These are phyloP conservation scores for Thaleichthys pacificus DNA, from an alignment of 2,797 vertebrate genomes.

Conservation along the genomic window DNA sequence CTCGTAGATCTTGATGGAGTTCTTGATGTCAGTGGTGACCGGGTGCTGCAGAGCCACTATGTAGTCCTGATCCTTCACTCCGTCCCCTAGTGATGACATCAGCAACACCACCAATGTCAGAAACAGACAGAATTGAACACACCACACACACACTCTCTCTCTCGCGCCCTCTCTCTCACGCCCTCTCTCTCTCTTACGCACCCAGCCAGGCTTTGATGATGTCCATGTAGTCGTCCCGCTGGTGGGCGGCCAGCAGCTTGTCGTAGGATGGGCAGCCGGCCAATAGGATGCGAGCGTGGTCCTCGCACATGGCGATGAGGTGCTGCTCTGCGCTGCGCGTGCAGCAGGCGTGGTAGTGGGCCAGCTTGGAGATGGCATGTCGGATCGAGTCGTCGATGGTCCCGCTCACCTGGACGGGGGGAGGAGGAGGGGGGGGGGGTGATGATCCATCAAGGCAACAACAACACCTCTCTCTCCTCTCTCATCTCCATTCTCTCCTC, in stretches of 20 bases:
- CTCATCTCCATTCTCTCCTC: too few species aligned
- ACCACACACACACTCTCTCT: too few species aligned
- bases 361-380: conserved; percentile 93
- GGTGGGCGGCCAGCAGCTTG: conserved; percentile 85
- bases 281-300: conserved; percentile 91
- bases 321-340: conserved; percentile 91
- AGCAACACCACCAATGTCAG: not conserved
- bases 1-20: conserved; percentile 96
- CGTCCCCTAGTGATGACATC: conserved; percentile 77
- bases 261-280: conserved; percentile 96
- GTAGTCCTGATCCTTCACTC: conserved; percentile 85
- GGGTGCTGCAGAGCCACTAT: conserved; percentile 96
- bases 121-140: too few species aligned
- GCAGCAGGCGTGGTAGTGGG: conserved; percentile 95
- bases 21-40: conserved; percentile 95
- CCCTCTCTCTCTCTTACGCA: conserved; percentile 34
- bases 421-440: not conserved
- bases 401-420: conserved; percentile 81
- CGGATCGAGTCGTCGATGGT: conserved; percentile 98
- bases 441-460: not conserved
- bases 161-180: not conserved
- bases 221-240: conserved; percentile 87
- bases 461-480: too few species aligned
- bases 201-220: conserved; percentile 90
- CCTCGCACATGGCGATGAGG: conserved; percentile 97